Evolutionary conservation across 2,113 vertebrate species (phyloP), one percentile per base, ranked within the genome.

Genomic region (Ptychochromis oligacanthus): DNA sequence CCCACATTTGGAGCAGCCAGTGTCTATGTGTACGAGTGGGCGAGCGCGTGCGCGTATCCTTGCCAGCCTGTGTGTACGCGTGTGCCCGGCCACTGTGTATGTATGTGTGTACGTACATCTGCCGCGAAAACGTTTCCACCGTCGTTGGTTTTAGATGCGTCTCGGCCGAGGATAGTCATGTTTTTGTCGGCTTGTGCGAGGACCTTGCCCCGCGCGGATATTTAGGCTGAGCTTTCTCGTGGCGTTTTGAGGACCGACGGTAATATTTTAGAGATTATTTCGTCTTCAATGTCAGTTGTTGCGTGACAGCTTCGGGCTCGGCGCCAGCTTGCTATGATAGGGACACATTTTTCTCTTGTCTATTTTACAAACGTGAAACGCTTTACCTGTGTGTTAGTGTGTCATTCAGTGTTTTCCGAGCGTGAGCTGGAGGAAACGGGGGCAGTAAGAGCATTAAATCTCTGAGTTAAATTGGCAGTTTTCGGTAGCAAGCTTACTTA

Each of bases 1-100:
- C 94, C 95, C 94, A 95, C 95, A 95, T 95, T 96, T 91, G 40
- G 85, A 89, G 92, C 92, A 75, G 90, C 88, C 86, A 77, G 88
- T 90, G 87, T 91, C 58, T 84, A 75, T 92, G 90, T 85, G 90
- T 76, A 34, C 36, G 87, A 61, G 83, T 84, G 92, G 70, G 87
- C 83, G 88, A 77, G 89, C 74, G 84, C 60, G 78, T 61, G 84
- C 84, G 61, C 65, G 40, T 24, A 11, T 40, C 43, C 43, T 77
- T 49, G 43, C n/a, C 18, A 15, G 28, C 12, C 13, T 46, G 83
- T 26, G 52, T 72, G 31, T 52, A 58, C 57, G 52, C n/a, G 72
- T 11, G 49, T 36, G 43, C 79, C n/a, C 58, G 40, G 46, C 43
- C 38, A 46, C 60, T 22, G 56, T 49, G 49, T 74, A 59, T 72